Percentiles rank a stretch among this genome's conserved stretches.
phyloP scores from a whole-genome alignment of 2,797 vertebrate genomes.

The Anabacerthia variegaticeps region DNA sequence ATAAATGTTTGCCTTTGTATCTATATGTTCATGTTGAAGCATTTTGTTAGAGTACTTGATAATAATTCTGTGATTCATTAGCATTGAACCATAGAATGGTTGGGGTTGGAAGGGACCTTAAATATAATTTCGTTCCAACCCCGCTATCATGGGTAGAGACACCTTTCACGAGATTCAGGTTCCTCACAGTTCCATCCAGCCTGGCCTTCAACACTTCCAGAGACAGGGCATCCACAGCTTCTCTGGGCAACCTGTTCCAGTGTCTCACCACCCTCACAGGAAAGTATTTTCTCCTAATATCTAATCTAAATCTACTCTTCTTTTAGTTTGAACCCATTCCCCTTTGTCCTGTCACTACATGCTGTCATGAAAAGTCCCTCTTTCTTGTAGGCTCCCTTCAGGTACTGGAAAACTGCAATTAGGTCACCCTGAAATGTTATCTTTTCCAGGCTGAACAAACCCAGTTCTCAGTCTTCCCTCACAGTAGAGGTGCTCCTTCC shows the following conservation, averaged over 20 bases:
- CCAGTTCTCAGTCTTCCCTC: neutral
- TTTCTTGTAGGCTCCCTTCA: neutral
- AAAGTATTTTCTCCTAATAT: neutral
- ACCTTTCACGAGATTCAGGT: neutral
- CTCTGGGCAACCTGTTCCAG: neutral
- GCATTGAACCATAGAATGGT: neutral
- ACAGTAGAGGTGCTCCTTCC: neutral
- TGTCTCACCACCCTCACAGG: neutral
- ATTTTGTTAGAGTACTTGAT: neutral
- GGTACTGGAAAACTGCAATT: neutral
- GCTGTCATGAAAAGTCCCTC: neutral
- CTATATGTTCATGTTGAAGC: neutral
- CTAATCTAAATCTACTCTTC: neutral
- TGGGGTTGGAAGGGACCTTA: neutral
- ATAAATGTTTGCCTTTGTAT: conserved; percentile 7
- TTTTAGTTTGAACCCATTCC: neutral
- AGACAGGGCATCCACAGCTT: neutral
- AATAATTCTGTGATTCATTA: neutral
- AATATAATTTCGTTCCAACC: neutral
- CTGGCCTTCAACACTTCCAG: neutral
- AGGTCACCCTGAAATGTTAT: neutral
- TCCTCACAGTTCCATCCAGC: neutral
- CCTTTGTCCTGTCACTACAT: neutral
- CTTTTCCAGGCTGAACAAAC: neutral
- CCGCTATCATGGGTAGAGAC: neutral